phyloP scores from a whole-genome alignment of 2,113 vertebrate genomes.

The Quiscalus mexicanus region DNA sequence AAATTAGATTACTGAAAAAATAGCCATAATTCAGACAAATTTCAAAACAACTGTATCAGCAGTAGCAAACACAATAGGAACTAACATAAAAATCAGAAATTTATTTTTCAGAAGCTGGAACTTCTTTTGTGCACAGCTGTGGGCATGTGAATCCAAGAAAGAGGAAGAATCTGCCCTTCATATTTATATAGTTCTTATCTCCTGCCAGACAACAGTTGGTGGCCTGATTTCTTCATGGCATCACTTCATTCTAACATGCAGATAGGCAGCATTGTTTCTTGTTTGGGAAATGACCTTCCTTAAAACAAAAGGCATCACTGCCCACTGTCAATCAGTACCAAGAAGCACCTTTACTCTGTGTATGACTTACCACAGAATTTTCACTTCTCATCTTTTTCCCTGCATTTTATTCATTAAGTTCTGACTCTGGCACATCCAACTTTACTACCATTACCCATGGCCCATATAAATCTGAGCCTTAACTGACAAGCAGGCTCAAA shows the following conservation, averaged over 20 bases:
- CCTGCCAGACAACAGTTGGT: not conserved
- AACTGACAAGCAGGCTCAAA: not conserved
- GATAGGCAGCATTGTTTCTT: not conserved
- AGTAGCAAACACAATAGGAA: not conserved
- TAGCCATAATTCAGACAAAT: not conserved
- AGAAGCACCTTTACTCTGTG: not conserved
- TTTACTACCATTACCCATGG: not conserved
- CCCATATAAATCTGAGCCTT: not conserved
- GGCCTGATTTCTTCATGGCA: not conserved
- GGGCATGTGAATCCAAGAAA: not conserved
- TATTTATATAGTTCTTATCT: not conserved
- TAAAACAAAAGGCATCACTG: not conserved
- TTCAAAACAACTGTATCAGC: not conserved
- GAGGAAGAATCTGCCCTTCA: not conserved
- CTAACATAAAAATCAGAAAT: not conserved
- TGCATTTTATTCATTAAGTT: not conserved
- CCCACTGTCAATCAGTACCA: not conserved
- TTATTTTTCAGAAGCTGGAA: not conserved
- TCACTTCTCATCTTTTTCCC: not conserved
- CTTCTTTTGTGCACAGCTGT: not conserved
- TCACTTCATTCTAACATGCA: not conserved
- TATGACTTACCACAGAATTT: not conserved
- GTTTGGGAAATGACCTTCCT: not conserved
- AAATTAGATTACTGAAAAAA: not conserved
- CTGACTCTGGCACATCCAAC: not conserved